These are phyloP conservation scores for Nothocercus nigrocapillus DNA, from an alignment of 2,113 vertebrate species.

Conservation along the genomic window DNA sequence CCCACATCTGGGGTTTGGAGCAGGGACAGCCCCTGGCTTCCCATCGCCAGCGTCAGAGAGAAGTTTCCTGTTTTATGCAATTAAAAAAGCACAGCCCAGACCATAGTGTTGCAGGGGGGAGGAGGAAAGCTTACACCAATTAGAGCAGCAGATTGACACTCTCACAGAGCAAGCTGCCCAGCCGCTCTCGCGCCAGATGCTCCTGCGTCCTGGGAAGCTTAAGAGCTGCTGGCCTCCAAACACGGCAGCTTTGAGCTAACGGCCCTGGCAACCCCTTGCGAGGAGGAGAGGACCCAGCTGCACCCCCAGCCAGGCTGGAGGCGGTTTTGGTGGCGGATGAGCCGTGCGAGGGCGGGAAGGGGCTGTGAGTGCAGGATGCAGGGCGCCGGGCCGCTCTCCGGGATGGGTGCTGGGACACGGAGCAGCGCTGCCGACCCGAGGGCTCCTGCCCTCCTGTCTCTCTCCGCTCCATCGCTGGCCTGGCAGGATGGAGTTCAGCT, in stretches of 20 bases:
- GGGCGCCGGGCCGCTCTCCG: fast-evolving
- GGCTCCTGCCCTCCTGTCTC: neutral
- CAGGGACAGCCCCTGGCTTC: neutral
- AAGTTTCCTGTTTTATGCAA: fast-evolving
- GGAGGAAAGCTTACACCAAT: neutral
- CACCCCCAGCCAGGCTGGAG: fast-evolving
- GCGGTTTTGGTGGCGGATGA: fast-evolving
- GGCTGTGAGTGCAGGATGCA: neutral
- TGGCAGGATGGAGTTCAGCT: neutral
- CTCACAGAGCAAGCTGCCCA: neutral
- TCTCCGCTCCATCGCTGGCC: neutral
- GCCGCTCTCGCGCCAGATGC: neutral
- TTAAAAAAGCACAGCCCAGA: neutral
- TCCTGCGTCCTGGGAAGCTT: fast-evolving
- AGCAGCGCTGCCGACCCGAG: neutral
- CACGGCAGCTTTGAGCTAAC: neutral
- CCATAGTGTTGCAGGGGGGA: fast-evolving
- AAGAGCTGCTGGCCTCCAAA: neutral
- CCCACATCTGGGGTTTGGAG: neutral
- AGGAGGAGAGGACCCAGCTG: neutral
- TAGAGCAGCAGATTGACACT: neutral
- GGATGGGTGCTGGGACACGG: neutral
- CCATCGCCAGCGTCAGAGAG: fast-evolving
- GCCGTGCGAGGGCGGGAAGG: fast-evolving
- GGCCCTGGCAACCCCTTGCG: neutral